Percentiles rank a stretch among this genome's conserved stretches.
Evolutionary conservation across 37 sponge, comb jelly and placozoan species (phyloP).

Genomic region (Mnemiopsis leidyi): DNA sequence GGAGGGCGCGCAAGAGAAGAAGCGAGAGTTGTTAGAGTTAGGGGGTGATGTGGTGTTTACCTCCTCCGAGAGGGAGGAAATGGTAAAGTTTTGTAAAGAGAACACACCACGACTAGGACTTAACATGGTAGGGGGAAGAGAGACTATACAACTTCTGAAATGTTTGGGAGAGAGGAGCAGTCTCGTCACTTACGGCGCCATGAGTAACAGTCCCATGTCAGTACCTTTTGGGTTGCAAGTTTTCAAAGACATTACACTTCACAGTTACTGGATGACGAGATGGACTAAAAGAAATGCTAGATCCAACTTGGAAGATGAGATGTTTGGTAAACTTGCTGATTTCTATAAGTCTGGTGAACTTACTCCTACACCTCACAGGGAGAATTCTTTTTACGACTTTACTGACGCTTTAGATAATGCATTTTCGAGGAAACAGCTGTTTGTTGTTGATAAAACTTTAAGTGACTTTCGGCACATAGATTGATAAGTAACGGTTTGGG

Average conservation of each 20-base stretch:
- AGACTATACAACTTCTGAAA: neutral
- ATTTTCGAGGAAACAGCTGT: conserved; percentile 1
- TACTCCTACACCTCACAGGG: neutral
- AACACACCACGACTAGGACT: conserved; percentile 23
- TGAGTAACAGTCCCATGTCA: conserved; percentile 51
- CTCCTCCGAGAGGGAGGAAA: neutral
- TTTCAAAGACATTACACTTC: conserved; percentile 33
- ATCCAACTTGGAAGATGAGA: neutral
- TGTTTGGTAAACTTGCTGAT: neutral
- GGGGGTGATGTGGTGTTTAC: conserved; percentile 44
- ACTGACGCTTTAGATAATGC: neutral
- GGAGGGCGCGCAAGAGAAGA: conserved; percentile 15
- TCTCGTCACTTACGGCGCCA: conserved; percentile 17
- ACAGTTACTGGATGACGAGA: conserved; percentile 32
- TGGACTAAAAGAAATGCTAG: neutral
- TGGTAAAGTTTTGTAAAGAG: neutral
- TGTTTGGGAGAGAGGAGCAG: neutral
- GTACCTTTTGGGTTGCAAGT: conserved; percentile 20
- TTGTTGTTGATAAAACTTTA: conserved; percentile 3
- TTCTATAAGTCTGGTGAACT: neutral
- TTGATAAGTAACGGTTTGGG: no score
- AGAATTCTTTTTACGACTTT: neutral
- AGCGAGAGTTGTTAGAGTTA: neutral
- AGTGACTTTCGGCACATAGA: neutral
- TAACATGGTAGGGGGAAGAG: conserved; percentile 42